Base-by-base conservation (phyloP, 2,113 vertebrate genomes). In the Ptilorrhoa leucosticta region DNA sequence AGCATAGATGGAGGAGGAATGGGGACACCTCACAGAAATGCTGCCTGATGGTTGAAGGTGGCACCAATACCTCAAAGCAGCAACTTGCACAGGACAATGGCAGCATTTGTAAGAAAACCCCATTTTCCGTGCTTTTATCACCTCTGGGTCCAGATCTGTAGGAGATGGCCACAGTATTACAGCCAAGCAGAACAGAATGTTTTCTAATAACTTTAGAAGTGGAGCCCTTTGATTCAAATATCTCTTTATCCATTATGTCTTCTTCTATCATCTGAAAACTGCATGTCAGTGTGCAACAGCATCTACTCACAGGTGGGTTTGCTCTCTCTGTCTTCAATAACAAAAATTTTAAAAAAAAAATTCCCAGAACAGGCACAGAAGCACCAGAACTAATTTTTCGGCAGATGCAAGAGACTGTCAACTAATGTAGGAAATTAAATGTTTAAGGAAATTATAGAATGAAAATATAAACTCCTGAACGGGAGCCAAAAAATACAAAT, bases 371-470 rank as follows among this genome's bases (percentile, higher is more conserved):
- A 94, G 72, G 56, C 51, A 92, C 83, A 96, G 94, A 94, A 97
- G 90, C 83, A 89, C 83, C 65, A 96, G 88, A 90, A 93, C 88
- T 87, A 68, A 90, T 92, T 84, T 97, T 96, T 90, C 60, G 1
- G 81, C 90, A 95, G 85, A 96, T 92, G 92, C 96, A 92, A 96
- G 69, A 87, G 90, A 89, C 86, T 1, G 6, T 96, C 96, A 69
- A 45, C 76, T 93, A 93, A 90, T 61, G 80, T 93, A 95, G 96
- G 96, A 96, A 97, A 97, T 96, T 93, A 96, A 96, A 96, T 90
- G 72, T 97, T 96, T 95, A 89, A 96, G 93, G 88, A 96, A 97
- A 96, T 96, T 90, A 95, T 89, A 92, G 88, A 96, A 93, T 0
- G 2, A 97, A 97, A 96, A 97, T 87, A 96, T 50, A 96, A 97